A percentile compares a stretch with the other conserved stretches of the same genome.
Evolutionary conservation across 2,113 vertebrate genomes (phyloP).

Genomic region (Malurus alboscapulatus): DNA sequence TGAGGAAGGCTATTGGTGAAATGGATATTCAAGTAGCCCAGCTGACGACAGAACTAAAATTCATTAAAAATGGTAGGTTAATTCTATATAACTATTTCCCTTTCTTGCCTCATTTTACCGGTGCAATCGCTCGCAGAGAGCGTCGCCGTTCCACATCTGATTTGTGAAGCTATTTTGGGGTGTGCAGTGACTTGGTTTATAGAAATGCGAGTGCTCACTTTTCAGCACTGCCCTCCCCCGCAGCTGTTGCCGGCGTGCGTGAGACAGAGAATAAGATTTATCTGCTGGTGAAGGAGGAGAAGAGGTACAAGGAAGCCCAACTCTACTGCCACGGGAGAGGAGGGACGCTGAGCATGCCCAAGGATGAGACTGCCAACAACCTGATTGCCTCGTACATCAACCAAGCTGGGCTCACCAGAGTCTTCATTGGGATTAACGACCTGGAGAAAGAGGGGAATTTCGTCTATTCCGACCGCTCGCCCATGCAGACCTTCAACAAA

Average conservation of each 20-base stretch:
- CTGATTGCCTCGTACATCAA: conserved; percentile 88
- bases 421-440: conserved; percentile 95
- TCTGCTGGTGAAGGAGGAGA: conserved; percentile 97
- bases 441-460: conserved; percentile 89
- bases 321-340: conserved; percentile 88
- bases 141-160: background rate
- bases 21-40: conserved; percentile 94
- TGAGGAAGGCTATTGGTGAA: conserved; percentile 94
- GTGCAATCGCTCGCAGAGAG: background rate
- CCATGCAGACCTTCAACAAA: conserved; percentile 93
- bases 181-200: conserved; percentile 76
- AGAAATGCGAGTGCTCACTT: conserved; percentile 92
- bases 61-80: conserved; percentile 94
- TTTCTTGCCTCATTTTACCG: background rate
- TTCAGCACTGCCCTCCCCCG: conserved; percentile 95
- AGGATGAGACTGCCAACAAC: conserved; percentile 86
- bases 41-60: conserved; percentile 88
- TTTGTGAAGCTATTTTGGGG: conserved; percentile 51
- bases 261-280: conserved; percentile 95
- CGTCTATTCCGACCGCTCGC: conserved; percentile 87
- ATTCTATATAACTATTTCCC: background rate
- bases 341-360: conserved; percentile 94
- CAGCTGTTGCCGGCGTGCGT: conserved; percentile 96
- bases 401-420: conserved; percentile 86
- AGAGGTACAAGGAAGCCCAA: conserved; percentile 88